Percentiles rank a stretch among this genome's conserved stretches.
Evolutionary conservation across 1,140 invertebrate species (phyloP).

Genomic region (Lepidurus packardi): DNA sequence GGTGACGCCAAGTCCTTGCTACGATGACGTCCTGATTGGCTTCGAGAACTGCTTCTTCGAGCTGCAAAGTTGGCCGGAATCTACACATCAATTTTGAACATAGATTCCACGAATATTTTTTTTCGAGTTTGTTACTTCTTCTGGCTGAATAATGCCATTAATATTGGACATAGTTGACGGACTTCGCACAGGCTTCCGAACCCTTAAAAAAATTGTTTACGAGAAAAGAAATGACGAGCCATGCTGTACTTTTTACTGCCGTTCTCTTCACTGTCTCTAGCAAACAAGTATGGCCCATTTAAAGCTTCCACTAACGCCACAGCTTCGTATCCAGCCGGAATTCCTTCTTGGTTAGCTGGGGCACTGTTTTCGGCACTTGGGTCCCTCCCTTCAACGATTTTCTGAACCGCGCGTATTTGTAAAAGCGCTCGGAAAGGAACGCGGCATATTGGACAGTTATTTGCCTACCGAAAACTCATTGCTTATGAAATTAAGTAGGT

Average conservation of each 20-base stretch:
- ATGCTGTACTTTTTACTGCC: neutral
- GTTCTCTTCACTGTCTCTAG: constrained; percentile 20
- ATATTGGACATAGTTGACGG: constrained; percentile 10
- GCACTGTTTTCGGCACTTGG: neutral
- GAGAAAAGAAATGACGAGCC: neutral
- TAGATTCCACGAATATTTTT: neutral
- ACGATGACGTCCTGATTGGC: neutral
- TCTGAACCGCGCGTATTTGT: constrained; percentile 90
- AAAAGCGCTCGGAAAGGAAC: constrained; percentile 93
- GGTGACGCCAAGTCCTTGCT: neutral
- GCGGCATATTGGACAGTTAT: constrained; percentile 96
- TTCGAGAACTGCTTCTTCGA: neutral
- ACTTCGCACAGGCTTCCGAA: neutral
- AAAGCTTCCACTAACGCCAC: constrained; percentile 95
- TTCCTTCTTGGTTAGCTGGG: constrained; percentile 55
- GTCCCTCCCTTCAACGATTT: constrained; percentile 46
- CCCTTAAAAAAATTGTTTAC: constrained; percentile 12
- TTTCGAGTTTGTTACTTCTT: neutral
- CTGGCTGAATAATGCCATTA: constrained; percentile 25
- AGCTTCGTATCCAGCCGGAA: constrained; percentile 88
- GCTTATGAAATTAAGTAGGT: constrained; percentile 25
- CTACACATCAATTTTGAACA: neutral
- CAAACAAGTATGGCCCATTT: constrained; percentile 69
- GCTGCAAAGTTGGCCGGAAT: neutral
- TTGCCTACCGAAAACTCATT: constrained; percentile 58